A percentile compares a stretch with the other conserved stretches of the same genome.
Evolutionary conservation across 2,888 invertebrate genomes (phyloP).

Genomic region (Scaptodrosophila latifasciaeformis): DNA sequence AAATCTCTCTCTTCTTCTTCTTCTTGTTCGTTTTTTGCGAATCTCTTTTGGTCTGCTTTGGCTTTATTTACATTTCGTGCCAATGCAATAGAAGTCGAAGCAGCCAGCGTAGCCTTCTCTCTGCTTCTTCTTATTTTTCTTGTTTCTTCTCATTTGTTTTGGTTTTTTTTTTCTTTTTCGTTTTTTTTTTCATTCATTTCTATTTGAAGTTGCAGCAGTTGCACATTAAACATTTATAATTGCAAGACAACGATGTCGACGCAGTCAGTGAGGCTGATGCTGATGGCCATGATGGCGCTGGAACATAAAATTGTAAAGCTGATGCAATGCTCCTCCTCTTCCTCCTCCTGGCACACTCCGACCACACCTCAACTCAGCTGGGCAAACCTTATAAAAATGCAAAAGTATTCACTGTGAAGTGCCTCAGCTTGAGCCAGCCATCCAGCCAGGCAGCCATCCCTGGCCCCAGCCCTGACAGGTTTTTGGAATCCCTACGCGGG

Average conservation of each 20-base stretch:
- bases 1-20: no score
- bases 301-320: conserved; percentile 1
- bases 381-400: conserved; percentile 8
- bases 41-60: conserved; percentile 4
- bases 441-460: no score
- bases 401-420: conserved; percentile 32
- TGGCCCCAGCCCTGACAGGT: no score
- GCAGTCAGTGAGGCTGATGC: conserved; percentile 8
- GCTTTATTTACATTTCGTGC: conserved; percentile 33
- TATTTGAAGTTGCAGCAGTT: conserved; percentile 24
- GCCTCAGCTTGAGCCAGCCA: conserved; percentile 5
- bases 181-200: conserved; percentile 3
- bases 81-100: conserved; percentile 25
- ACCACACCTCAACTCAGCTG: neutral
- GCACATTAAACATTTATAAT: conserved; percentile 72
- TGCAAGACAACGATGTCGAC: conserved; percentile 45
- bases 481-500: no score
- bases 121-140: conserved; percentile 2
- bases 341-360: neutral
- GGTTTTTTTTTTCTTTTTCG: neutral
- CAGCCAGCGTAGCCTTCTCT: conserved; percentile 5
- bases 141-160: neutral
- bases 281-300: conserved; percentile 13
- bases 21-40: no score
- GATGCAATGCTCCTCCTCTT: neutral